Conservation (phyloP, 2,888 invertebrate genomes). For the Tetragonisca angustula region DNA sequence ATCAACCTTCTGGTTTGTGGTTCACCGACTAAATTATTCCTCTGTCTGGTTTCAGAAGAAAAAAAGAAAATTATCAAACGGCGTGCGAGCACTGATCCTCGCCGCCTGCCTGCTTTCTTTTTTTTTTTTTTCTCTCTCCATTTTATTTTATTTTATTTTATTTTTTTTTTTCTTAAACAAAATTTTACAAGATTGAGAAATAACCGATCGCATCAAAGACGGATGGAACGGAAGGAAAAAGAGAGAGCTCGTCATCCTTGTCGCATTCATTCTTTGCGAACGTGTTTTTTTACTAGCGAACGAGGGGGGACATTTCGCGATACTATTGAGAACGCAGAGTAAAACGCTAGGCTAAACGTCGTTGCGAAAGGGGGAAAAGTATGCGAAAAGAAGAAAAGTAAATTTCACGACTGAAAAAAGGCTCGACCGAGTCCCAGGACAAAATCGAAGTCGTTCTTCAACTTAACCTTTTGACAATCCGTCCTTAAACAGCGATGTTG, state of each 20-base stretch:
- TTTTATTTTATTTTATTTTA: too few species aligned
- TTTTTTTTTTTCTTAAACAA: background rate
- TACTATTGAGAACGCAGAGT: constrained; percentile 23
- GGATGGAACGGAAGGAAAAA: constrained; percentile 38
- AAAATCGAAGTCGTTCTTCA: constrained; percentile 41
- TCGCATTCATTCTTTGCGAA: constrained; percentile 27
- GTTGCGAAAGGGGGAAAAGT: constrained; percentile 2
- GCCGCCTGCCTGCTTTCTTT: background rate
- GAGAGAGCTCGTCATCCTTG: constrained; percentile 2
- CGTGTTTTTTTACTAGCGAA: constrained; percentile 46
- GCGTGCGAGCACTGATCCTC: constrained; percentile 1
- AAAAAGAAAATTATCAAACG: constrained; percentile 12
- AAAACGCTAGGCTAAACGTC: constrained; percentile 30
- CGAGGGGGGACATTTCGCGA: constrained; percentile 43
- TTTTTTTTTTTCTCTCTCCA: too few species aligned
- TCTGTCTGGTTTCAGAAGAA: constrained; percentile 30
- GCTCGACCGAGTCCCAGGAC: constrained; percentile 25
- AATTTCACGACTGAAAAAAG: constrained; percentile 36
- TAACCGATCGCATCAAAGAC: background rate
- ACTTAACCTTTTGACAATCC: constrained; percentile 71
- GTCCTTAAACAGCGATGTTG: constrained; percentile 70
- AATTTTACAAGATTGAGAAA: constrained; percentile 14
- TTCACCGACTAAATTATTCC: constrained; percentile 88
- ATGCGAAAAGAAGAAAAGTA: constrained; percentile 6
- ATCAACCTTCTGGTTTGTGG: constrained; percentile 90